Evolutionary conservation across 1,140 invertebrate species (phyloP).

Genomic region (Drosophila funebris): DNA sequence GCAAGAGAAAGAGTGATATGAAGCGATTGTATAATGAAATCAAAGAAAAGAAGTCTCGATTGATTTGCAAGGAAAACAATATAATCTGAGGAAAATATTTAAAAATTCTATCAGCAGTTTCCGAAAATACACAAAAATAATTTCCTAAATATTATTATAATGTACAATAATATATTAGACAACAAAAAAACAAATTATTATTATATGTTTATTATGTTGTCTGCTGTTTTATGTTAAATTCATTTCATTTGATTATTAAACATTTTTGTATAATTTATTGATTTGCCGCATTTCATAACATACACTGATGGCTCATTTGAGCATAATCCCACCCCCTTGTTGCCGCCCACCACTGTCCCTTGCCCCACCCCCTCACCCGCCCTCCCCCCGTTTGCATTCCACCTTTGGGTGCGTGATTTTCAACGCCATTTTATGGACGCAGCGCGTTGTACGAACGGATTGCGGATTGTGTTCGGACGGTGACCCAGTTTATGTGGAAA

Average conservation of each 20-base stretch:
- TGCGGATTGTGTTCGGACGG: background rate
- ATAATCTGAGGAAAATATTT: no score
- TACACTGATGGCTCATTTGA: background rate
- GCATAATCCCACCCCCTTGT: background rate
- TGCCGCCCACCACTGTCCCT: no score
- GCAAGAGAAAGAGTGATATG: no score
- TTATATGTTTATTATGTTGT: no score
- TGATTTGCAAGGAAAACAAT: no score
- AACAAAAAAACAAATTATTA: no score
- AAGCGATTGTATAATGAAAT: no score
- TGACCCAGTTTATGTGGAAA: conserved; percentile 43
- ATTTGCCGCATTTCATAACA: background rate
- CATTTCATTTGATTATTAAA: background rate
- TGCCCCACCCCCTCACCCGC: background rate
- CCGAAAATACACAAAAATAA: no score
- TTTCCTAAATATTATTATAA: no score
- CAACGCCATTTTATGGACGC: conserved; percentile 14
- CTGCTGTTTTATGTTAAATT: background rate
- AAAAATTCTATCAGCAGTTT: no score
- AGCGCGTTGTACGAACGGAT: background rate
- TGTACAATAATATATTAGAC: no score
- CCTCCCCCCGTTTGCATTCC: background rate
- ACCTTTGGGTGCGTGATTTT: conserved; percentile 24
- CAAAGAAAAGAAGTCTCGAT: no score
- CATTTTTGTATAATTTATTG: conserved; percentile 2